These are phyloP conservation scores for Beris morrisii DNA, from an alignment of 2,888 invertebrate genomes.

Conservation along the genomic window DNA sequence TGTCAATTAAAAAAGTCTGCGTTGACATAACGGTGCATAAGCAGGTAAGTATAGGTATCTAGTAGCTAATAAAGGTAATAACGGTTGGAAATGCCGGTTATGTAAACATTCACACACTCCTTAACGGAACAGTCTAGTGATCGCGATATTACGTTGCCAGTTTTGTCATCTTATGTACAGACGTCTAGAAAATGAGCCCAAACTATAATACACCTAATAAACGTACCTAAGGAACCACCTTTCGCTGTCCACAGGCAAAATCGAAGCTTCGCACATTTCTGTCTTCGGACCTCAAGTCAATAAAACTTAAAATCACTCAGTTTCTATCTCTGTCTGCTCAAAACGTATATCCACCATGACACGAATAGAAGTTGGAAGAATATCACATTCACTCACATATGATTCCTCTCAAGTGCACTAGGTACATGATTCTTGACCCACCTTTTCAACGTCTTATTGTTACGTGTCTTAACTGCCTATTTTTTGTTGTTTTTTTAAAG, in stretches of 20 bases:
- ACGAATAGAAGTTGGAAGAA: not conserved
- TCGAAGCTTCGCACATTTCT: no score
- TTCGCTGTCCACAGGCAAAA: no score
- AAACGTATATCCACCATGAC: no score
- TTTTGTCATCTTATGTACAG: no score
- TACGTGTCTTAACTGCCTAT: slow-evolving; percentile 7
- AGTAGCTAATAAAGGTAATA: slow-evolving; percentile 8
- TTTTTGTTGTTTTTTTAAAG: no score
- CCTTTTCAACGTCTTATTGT: slow-evolving; percentile 25
- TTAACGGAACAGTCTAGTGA: not conserved
- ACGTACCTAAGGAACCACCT: no score
- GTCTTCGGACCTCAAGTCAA: slow-evolving; percentile 6
- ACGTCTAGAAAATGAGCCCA: no score
- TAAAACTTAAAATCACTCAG: slow-evolving; percentile 8
- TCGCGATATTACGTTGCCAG: no score
- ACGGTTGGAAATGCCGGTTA: slow-evolving; percentile 24
- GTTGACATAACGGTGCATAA: slow-evolving; percentile 6
- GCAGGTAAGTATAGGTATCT: not conserved
- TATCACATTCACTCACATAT: slow-evolving; percentile 3
- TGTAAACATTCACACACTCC: slow-evolving; percentile 18
- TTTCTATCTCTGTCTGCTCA: no score
- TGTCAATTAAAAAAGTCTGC: slow-evolving; percentile 15
- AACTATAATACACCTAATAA: no score
- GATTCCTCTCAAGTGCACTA: slow-evolving; percentile 16
- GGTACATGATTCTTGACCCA: slow-evolving; percentile 26